Percentiles rank a stretch among this genome's conserved stretches.
These are phyloP conservation scores for Drosophila kuntzei DNA, from an alignment of 2,888 invertebrate genomes.

Conservation along the genomic window DNA sequence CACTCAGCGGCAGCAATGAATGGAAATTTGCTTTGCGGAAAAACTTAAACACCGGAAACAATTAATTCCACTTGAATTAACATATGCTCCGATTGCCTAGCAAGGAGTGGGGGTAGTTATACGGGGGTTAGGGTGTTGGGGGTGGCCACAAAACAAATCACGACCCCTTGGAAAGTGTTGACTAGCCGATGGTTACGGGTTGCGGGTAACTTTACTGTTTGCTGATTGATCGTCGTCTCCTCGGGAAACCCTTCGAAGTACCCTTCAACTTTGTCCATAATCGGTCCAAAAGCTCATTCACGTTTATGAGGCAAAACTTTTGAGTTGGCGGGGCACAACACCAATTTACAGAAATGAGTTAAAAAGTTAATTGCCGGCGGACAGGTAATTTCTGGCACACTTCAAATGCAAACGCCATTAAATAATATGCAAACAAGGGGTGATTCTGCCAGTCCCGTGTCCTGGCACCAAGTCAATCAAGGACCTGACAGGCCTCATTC, in stretches of 20 bases:
- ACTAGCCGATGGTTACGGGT: conserved; percentile 45
- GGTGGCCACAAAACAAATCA: conserved; percentile 56
- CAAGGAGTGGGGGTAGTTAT: neutral
- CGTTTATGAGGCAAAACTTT: conserved; percentile 71
- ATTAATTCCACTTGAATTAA: conserved; percentile 85
- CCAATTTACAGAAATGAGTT: conserved; percentile 65
- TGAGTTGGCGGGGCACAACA: conserved; percentile 32
- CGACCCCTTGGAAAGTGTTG: conserved; percentile 65
- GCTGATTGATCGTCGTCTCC: conserved; percentile 67
- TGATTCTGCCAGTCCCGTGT: conserved; percentile 32
- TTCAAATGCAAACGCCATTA: conserved; percentile 77
- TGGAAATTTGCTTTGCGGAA: conserved; percentile 81
- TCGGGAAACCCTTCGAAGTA: conserved; percentile 2
- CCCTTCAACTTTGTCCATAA: conserved; percentile 42
- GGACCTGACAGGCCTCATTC: conserved; percentile 55
- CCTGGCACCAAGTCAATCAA: conserved; percentile 68
- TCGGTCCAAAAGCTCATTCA: conserved; percentile 44
- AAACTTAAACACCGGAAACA: conserved; percentile 85
- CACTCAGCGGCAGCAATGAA: conserved; percentile 58
- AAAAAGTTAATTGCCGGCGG: conserved; percentile 80
- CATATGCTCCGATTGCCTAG: conserved; percentile 77
- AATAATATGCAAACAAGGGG: conserved; percentile 82
- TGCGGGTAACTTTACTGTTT: conserved; percentile 15
- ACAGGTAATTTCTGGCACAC: conserved; percentile 81
- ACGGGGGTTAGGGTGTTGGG: conserved; percentile 4